A percentile compares a stretch with the other conserved stretches of the same genome.
These are phyloP conservation scores for Clupea harengus DNA, from an alignment of 2,113 vertebrate species.

Conservation along the genomic window DNA sequence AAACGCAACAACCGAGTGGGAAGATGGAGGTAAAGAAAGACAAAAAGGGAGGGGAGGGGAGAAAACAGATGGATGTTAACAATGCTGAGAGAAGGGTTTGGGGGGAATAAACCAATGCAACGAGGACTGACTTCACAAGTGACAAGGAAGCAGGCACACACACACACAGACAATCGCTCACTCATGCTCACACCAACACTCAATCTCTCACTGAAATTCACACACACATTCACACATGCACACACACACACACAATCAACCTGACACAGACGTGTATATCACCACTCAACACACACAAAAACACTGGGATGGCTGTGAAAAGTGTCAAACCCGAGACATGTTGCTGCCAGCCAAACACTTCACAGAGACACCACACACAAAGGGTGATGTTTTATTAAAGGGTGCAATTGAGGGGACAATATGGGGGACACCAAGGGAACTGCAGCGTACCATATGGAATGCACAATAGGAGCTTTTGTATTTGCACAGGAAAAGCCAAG, in stretches of 20 bases:
- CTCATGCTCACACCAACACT: constrained; percentile 20
- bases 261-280: background rate
- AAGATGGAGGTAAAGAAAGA: constrained; percentile 51
- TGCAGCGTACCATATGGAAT: background rate
- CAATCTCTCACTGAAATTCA: constrained; percentile 7
- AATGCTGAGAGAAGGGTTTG: constrained; percentile 67
- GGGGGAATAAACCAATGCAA: constrained; percentile 41
- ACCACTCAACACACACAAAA: background rate
- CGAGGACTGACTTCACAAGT: constrained; percentile 21
- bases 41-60: constrained; percentile 67
- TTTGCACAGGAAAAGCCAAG: background rate
- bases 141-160: background rate
- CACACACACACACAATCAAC: constrained; percentile 25
- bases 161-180: constrained; percentile 24
- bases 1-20: constrained; percentile 74
- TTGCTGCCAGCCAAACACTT: constrained; percentile 41
- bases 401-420: constrained; percentile 60
- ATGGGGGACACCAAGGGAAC: background rate
- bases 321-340: constrained; percentile 18
- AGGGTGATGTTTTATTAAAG: constrained; percentile 64
- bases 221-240: constrained; percentile 13
- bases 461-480: background rate
- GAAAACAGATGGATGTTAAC: constrained; percentile 93
- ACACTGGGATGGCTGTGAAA: constrained; percentile 38
- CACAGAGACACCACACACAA: constrained; percentile 41